These are phyloP conservation scores for Apis laboriosa DNA, from an alignment of 1,140 invertebrate species.

Conservation along the genomic window DNA sequence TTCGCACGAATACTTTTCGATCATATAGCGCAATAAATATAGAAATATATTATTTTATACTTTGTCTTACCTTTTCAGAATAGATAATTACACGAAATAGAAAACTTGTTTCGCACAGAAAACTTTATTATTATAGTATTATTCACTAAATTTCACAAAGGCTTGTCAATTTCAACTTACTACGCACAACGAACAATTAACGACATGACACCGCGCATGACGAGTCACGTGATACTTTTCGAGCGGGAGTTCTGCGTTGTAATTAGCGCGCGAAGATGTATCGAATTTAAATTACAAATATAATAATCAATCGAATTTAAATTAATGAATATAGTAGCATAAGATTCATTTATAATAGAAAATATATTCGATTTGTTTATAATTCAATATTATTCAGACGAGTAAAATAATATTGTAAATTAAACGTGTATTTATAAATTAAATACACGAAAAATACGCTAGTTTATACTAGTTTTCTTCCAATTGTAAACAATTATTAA, in stretches of 20 bases:
- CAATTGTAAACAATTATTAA: not conserved
- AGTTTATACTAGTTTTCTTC: too few relatives aligned
- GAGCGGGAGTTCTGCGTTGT: not conserved
- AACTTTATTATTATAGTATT: not conserved
- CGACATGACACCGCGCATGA: too few relatives aligned
- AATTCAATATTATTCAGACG: not conserved
- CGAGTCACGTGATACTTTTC: not conserved
- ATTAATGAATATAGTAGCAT: not conserved
- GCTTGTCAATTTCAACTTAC: not conserved
- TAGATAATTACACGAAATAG: not conserved
- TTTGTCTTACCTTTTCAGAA: not conserved
- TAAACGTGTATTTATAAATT: not conserved
- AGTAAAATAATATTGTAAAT: not conserved
- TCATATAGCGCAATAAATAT: not conserved
- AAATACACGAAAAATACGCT: too few relatives aligned
- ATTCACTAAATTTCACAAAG: not conserved
- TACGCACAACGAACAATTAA: not conserved
- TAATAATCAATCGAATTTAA: not conserved
- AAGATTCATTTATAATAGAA: not conserved
- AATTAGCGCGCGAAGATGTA: not conserved
- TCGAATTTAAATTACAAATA: not conserved
- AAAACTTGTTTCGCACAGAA: too few relatives aligned
- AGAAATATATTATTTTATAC: not conserved
- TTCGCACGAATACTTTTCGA: not conserved
- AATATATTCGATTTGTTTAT: not conserved